Percentiles rank a stretch among this genome's conserved stretches.
Evolutionary conservation across 2,797 vertebrate genomes (phyloP).

Genomic region (Sarcoramphus papa): DNA sequence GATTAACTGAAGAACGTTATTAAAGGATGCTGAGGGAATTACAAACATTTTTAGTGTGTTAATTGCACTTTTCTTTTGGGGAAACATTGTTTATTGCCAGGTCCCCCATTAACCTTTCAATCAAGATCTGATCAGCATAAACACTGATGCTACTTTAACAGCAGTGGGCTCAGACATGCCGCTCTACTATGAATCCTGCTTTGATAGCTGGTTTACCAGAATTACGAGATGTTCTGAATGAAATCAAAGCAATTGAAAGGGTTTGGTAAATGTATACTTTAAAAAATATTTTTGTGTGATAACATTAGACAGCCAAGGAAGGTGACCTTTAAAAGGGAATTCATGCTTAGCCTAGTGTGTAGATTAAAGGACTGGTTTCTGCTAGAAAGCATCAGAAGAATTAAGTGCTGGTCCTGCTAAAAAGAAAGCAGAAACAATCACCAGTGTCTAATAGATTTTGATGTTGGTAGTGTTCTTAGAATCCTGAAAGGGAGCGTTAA

Average conservation of each 20-base stretch:
- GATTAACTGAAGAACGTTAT: constrained; percentile 34
- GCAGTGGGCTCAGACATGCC: background rate
- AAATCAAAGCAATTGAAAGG: constrained; percentile 28
- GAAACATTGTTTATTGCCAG: constrained; percentile 35
- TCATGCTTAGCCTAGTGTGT: constrained; percentile 1
- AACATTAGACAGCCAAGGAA: constrained; percentile 26
- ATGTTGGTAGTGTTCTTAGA: constrained; percentile 20
- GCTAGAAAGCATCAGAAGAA: constrained; percentile 43
- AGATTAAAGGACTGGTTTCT: constrained; percentile 16
- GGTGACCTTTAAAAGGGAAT: constrained; percentile 51
- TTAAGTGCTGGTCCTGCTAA: constrained; percentile 30
- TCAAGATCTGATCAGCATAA: background rate
- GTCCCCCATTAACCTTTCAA: constrained; percentile 4
- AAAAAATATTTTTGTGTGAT: constrained; percentile 25
- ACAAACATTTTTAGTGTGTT: constrained; percentile 51
- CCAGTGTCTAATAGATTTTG: constrained; percentile 40
- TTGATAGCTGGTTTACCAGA: constrained; percentile 6
- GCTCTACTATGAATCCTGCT: background rate
- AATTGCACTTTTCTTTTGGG: constrained; percentile 41
- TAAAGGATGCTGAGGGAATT: constrained; percentile 52
- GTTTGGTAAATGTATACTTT: constrained; percentile 26
- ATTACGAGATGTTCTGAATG: background rate
- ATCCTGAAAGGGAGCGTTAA: constrained; percentile 47
- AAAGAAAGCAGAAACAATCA: constrained; percentile 46
- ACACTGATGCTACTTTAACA: background rate